These are phyloP conservation scores for Aphidius colemani DNA, from an alignment of 2,888 invertebrate genomes.

Conservation along the genomic window DNA sequence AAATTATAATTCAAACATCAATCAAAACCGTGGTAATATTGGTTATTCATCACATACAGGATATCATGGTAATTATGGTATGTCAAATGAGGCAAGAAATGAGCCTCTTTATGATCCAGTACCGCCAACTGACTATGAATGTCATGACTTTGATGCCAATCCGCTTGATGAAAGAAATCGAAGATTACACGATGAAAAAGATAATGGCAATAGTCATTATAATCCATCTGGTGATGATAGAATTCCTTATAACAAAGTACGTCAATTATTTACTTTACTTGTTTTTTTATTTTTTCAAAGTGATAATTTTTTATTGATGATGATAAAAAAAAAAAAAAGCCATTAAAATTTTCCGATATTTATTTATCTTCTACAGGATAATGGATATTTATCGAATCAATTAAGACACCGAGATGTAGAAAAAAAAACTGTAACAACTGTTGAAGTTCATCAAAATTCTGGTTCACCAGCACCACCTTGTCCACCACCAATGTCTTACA, in stretches of 20 bases:
- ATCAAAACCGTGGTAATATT: conserved; percentile 21
- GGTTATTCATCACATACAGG: conserved; percentile 34
- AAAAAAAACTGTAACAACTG: conserved; percentile 68
- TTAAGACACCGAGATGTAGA: conserved; percentile 61
- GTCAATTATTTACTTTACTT: neutral
- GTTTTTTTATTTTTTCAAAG: neutral
- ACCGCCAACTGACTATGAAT: conserved; percentile 54
- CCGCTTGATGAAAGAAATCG: conserved; percentile 54
- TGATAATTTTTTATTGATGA: neutral
- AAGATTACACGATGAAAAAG: conserved; percentile 44
- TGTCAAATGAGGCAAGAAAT: conserved; percentile 39
- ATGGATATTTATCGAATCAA: conserved; percentile 42
- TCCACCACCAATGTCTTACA: conserved; percentile 52
- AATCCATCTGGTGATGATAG: conserved; percentile 34
- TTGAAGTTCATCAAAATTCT: conserved; percentile 71
- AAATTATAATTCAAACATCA: conserved; percentile 40
- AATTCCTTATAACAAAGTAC: conserved; percentile 5
- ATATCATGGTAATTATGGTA: conserved; percentile 34
- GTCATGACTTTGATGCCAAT: conserved; percentile 57
- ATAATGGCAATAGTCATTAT: conserved; percentile 41
- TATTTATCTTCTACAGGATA: conserved; percentile 41
- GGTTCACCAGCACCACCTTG: conserved; percentile 56
- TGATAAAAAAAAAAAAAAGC: neutral
- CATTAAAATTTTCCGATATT: neutral
- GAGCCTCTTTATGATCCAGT: conserved; percentile 58